Evolutionary conservation across 1,140 invertebrate genomes (phyloP).

Genomic region (Drosophila sulfurigaster): DNA sequence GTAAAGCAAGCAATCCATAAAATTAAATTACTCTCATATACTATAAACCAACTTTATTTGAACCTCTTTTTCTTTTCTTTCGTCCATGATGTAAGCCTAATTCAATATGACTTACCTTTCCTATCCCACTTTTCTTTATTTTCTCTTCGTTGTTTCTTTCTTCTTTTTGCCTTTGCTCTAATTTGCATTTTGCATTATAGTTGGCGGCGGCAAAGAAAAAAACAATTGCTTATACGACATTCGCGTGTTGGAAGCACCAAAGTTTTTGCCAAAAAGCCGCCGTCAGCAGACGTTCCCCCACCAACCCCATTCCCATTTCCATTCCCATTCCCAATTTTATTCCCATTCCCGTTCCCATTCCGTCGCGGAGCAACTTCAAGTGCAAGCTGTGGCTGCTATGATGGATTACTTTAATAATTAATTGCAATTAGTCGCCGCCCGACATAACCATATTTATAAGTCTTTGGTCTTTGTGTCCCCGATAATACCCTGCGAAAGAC

Average conservation of each 20-base stretch:
- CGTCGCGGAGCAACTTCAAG: slow-evolving; percentile 35
- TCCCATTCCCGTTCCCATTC: neutral
- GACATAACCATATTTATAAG: slow-evolving; percentile 48
- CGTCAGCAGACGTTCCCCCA: slow-evolving; percentile 24
- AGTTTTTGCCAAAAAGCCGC: slow-evolving; percentile 67
- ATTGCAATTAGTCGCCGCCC: slow-evolving; percentile 71
- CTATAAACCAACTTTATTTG: slow-evolving; percentile 13
- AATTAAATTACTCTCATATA: slow-evolving; percentile 12
- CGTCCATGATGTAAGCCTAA: slow-evolving; percentile 56
- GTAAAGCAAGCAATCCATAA: slow-evolving; percentile 19
- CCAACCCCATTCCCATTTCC: slow-evolving; percentile 1
- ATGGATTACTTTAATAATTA: slow-evolving; percentile 80
- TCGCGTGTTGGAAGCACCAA: slow-evolving; percentile 62
- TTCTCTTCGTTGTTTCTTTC: slow-evolving; percentile 21
- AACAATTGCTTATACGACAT: slow-evolving; percentile 75
- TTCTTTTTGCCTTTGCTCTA: slow-evolving; percentile 39
- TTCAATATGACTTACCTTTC: slow-evolving; percentile 52
- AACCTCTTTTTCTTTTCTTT: slow-evolving; percentile 26
- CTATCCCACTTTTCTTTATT: slow-evolving; percentile 18
- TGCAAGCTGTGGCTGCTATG: slow-evolving; percentile 48
- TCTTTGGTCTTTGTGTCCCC: slow-evolving; percentile 10
- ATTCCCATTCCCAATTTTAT: neutral
- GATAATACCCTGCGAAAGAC: slow-evolving; percentile 14
- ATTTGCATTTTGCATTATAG: slow-evolving; percentile 76
- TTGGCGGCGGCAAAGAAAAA: slow-evolving; percentile 32